A percentile compares a stretch with the other conserved stretches of the same genome.
Evolutionary conservation across 2,797 vertebrate species (phyloP).

Genomic region (Eospalax fontanierii): DNA sequence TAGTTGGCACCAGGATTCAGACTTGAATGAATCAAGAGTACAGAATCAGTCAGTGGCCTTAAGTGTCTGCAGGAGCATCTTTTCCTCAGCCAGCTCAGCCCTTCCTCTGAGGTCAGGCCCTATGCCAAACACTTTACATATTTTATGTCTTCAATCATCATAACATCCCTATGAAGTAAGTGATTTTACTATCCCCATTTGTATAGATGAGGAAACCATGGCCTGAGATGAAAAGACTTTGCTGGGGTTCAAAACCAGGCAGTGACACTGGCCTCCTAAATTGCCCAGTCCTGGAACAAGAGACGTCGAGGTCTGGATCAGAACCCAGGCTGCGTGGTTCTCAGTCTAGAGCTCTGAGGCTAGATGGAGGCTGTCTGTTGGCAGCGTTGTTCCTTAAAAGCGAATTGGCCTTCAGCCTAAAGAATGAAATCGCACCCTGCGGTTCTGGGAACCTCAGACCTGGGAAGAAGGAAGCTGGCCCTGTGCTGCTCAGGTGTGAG

Average conservation of each 20-base stretch:
- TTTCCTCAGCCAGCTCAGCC: not conserved
- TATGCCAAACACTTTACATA: slow-evolving; percentile 43
- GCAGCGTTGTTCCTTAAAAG: slow-evolving; percentile 82
- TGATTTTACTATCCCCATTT: slow-evolving; percentile 18
- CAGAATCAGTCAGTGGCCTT: not conserved
- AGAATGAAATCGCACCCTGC: slow-evolving; percentile 80
- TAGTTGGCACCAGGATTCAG: not conserved
- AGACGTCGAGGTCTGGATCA: not conserved
- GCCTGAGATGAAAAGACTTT: not conserved
- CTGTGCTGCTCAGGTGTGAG: slow-evolving; percentile 78
- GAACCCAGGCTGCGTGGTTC: slow-evolving; percentile 52
- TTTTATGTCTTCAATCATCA: slow-evolving; percentile 3
- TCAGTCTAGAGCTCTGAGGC: not conserved
- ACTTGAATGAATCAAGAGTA: not conserved
- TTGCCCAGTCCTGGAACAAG: not conserved
- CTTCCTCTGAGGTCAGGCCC: not conserved
- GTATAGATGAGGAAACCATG: slow-evolving; percentile 31
- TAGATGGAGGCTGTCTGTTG: slow-evolving; percentile 22
- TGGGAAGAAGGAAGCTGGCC: slow-evolving; percentile 72
- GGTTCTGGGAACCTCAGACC: slow-evolving; percentile 81
- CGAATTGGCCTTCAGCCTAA: slow-evolving; percentile 65
- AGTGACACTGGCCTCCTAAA: not conserved
- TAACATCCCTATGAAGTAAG: slow-evolving; percentile 32
- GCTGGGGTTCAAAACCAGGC: not conserved
- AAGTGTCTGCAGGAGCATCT: not conserved